Evolutionary conservation across 2,797 vertebrate genomes (phyloP), one percentile per base, ranked within the genome.

Genomic region (Danionella dracula): DNA sequence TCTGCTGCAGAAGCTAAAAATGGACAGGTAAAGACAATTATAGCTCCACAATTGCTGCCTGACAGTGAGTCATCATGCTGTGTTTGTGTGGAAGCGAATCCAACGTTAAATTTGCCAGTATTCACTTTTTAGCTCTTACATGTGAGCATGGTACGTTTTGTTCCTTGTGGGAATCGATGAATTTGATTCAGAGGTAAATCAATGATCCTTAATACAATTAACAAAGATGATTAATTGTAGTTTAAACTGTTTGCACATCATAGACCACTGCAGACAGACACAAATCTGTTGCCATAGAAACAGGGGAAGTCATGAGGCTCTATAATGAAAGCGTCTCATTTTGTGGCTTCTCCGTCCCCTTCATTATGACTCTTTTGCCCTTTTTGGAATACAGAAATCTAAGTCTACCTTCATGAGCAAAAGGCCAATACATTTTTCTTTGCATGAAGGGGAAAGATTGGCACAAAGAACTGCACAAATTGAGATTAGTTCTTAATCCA

Each of bases 41-140:
- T 84, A 87, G 82, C 78, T 78, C 63, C 15, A 70, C 78, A 81
- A 81, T 81, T 82, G 82, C 84, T 80, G 79, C 77, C 60, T 74
- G 78, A 60, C 16, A 62, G 64, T 84, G 84, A 83, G 71, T 87
- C 84, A 83, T 81, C 74, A 55, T 29, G 51, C 31, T 68, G 60
- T 42, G 61, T 55, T 34, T 51, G 49, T 53, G 57, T 23, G 32
- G 49, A 53, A 41, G 7, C 9, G 41, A 69, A 40, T 8, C 45
- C 41, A 56, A 17, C 38, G 40, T 35, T 59, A 40, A 16, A 58
- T 46, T 59, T 49, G 34, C 41, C 67, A 37, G 13, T 19, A 37
- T 34, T 46, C 55, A 19, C 8, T 66, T 66, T 74, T 70, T 70
- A 66, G 67, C 55, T 31, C 6, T 56, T 12, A 20, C 53, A 27